Percentiles rank a stretch among this genome's conserved stretches.
Conservation (phyloP, 2,888 invertebrate genomes). For the Eristalis tenax region DNA sequence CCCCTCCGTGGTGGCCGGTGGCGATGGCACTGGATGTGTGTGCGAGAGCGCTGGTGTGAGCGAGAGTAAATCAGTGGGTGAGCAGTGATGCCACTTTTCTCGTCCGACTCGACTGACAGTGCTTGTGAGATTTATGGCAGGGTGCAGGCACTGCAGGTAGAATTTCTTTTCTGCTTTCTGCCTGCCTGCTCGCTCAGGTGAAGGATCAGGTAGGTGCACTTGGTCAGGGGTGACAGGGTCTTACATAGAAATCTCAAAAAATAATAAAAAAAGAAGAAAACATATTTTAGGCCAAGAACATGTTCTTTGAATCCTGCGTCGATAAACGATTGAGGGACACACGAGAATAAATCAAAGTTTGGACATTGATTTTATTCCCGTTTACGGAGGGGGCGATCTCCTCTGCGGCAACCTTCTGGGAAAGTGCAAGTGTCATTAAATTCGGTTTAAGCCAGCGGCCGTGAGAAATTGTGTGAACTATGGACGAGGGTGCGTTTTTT, state of each 20-base stretch:
- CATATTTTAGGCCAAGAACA: slow-evolving; percentile 10
- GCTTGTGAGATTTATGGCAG: slow-evolving; percentile 49
- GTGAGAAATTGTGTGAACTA: neutral
- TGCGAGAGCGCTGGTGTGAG: slow-evolving; percentile 30
- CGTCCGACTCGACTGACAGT: slow-evolving; percentile 29
- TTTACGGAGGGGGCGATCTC: neutral
- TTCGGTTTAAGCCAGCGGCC: neutral
- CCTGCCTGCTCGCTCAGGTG: slow-evolving; percentile 6
- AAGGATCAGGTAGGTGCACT: slow-evolving; percentile 45
- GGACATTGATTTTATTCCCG: neutral
- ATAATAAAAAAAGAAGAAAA: slow-evolving; percentile 18
- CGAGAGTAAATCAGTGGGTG: slow-evolving; percentile 57
- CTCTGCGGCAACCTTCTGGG: slow-evolving; percentile 55
- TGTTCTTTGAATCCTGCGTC: neutral
- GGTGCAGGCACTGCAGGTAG: slow-evolving; percentile 54
- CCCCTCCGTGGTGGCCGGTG: slow-evolving; percentile 36
- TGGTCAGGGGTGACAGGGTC: slow-evolving; percentile 3
- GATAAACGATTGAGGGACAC: slow-evolving; percentile 25
- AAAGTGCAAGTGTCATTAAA: slow-evolving; percentile 20
- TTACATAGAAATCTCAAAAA: slow-evolving; percentile 21
- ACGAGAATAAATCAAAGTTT: slow-evolving; percentile 53
- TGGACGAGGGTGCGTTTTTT: neutral
- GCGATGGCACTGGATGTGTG: slow-evolving; percentile 29
- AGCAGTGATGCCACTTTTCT: slow-evolving; percentile 66
- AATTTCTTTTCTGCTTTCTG: slow-evolving; percentile 57